These are phyloP conservation scores for Drosophila kokeensis DNA, from an alignment of 2,888 invertebrate species.

Conservation along the genomic window DNA sequence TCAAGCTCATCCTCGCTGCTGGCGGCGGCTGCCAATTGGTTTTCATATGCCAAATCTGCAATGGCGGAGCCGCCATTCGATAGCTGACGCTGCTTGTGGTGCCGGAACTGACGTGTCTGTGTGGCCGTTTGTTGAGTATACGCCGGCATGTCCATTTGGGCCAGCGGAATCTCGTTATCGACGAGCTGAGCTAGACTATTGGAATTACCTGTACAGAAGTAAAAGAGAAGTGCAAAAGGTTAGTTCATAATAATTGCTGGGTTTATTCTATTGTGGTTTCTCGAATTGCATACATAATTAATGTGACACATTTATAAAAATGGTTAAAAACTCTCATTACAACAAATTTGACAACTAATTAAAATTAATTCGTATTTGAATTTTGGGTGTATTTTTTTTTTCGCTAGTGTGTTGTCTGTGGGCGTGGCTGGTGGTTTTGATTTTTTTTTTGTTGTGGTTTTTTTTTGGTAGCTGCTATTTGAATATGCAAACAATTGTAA, in stretches of 20 bases:
- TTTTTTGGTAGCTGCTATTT: conserved; percentile 46
- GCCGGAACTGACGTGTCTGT: conserved; percentile 76
- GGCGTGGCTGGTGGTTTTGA: conserved; percentile 38
- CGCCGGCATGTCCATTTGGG: conserved; percentile 84
- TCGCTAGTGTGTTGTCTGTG: conserved; percentile 35
- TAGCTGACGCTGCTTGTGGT: conserved; percentile 78
- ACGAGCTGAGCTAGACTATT: conserved; percentile 89
- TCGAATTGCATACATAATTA: conserved; percentile 56
- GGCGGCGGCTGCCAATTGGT: conserved; percentile 65
- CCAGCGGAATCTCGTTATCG: conserved; percentile 88
- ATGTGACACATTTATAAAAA: conserved; percentile 67
- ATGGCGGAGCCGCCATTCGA: conserved; percentile 51
- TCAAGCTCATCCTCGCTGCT: conserved; percentile 76
- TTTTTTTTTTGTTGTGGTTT: conserved; percentile 19
- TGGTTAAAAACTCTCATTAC: conserved; percentile 74
- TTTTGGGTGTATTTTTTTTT: conserved; percentile 48
- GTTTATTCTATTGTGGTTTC: conserved; percentile 20
- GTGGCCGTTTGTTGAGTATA: conserved; percentile 67
- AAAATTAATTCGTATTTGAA: conserved; percentile 62
- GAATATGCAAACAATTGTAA: conserved; percentile 71
- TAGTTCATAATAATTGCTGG: conserved; percentile 46
- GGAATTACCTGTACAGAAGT: conserved; percentile 87
- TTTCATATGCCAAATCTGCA: conserved; percentile 61
- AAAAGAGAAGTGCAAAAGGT: conserved; percentile 49
- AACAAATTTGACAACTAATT: conserved; percentile 80